Evolutionary conservation across 2,113 vertebrate species (phyloP).

Genomic region (Pseudorasbora parva): DNA sequence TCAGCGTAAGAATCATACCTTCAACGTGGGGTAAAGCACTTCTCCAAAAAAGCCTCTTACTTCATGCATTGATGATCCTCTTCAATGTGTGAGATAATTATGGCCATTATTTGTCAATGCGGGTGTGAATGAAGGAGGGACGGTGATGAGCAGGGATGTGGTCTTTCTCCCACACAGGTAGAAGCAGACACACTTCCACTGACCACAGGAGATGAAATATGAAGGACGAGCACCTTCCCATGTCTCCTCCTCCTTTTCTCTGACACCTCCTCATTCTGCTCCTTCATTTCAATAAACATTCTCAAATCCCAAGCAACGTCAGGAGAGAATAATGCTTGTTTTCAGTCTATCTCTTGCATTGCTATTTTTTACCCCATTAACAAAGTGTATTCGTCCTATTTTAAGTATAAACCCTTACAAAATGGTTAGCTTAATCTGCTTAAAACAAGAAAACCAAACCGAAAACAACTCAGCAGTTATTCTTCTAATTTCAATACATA

Average conservation of each 20-base stretch:
- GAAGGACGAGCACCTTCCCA: constrained; percentile 48
- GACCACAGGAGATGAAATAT: constrained; percentile 57
- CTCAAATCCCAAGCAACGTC: neutral
- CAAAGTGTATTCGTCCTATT: neutral
- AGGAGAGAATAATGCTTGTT: neutral
- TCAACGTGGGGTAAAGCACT: constrained; percentile 34
- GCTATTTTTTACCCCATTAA: neutral
- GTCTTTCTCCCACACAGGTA: constrained; percentile 35
- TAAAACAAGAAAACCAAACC: neutral
- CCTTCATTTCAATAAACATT: neutral
- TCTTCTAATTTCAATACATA: no score
- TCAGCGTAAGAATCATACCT: constrained; percentile 63
- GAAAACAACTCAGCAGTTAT: neutral
- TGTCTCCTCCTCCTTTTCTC: constrained; percentile 30
- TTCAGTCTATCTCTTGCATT: neutral
- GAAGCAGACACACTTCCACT: constrained; percentile 46
- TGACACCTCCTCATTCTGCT: constrained; percentile 18
- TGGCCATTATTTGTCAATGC: constrained; percentile 48
- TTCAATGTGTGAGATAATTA: constrained; percentile 41
- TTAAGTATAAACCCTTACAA: neutral
- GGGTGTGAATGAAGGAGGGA: constrained; percentile 4
- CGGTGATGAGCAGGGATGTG: neutral
- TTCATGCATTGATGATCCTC: constrained; percentile 59
- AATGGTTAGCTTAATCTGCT: neutral
- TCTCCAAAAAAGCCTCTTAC: constrained; percentile 54